Percentiles rank a stretch among this genome's conserved stretches.
These are phyloP conservation scores for Azemiops feae DNA, from an alignment of 2,113 vertebrate species.

Conservation along the genomic window DNA sequence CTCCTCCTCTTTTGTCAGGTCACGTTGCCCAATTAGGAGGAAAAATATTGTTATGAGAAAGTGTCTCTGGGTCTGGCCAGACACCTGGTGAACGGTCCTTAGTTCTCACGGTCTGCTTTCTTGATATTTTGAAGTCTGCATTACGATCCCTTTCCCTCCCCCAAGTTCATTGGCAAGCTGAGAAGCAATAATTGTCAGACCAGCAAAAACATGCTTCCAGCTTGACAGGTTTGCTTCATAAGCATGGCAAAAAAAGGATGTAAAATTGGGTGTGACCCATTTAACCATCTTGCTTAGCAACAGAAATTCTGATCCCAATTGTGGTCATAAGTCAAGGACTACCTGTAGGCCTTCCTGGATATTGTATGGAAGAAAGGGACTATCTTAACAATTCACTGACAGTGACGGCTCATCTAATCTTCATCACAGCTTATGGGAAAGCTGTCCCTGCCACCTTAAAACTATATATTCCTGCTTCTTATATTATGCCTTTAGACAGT, in stretches of 20 bases:
- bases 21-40: no score
- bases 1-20: no score
- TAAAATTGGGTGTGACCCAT: neutral
- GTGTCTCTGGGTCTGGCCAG: no score
- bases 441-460: neutral
- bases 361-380: neutral
- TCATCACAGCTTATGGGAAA: neutral
- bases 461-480: neutral
- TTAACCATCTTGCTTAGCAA: neutral
- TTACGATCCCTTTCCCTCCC: no score
- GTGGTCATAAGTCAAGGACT: neutral
- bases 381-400: neutral
- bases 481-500: neutral
- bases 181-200: no score
- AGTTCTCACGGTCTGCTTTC: no score
- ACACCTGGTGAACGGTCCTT: no score
- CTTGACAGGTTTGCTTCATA: neutral
- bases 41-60: no score
- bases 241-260: neutral
- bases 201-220: no score
- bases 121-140: no score
- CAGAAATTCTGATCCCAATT: neutral
- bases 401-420: neutral
- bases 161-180: no score
- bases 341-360: neutral